A percentile compares a stretch with the other conserved stretches of the same genome.
phyloP scores from a whole-genome alignment of 2,113 vertebrate species.

The Pteropus alecto region DNA sequence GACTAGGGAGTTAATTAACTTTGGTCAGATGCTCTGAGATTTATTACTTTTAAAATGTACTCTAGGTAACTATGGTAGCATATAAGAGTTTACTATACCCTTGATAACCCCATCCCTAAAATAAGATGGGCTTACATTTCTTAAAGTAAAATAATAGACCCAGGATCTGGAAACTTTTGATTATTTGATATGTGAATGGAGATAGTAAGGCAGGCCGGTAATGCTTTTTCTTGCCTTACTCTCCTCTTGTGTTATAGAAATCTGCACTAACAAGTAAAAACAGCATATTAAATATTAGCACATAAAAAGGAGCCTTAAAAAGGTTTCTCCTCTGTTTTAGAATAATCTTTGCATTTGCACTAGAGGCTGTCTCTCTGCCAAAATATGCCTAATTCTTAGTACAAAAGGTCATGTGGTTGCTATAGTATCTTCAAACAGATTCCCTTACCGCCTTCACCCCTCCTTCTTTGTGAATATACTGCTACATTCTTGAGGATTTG shows the following conservation, averaged over 20 bases:
- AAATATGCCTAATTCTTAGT: neutral
- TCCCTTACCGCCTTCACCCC: neutral
- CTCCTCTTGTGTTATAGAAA: neutral
- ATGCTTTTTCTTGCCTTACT: neutral
- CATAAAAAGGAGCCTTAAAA: neutral
- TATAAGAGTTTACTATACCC: neutral
- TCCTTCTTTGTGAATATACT: neutral
- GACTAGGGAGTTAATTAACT: neutral
- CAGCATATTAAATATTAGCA: neutral
- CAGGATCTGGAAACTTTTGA: neutral
- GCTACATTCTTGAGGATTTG: neutral
- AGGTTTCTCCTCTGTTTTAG: neutral
- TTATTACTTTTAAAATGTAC: neutral
- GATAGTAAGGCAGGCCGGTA: neutral
- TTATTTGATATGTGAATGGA: neutral
- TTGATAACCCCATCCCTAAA: neutral
- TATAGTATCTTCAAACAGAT: slow-evolving; percentile 21
- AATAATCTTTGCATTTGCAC: neutral
- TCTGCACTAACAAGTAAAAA: neutral
- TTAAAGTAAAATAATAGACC: neutral
- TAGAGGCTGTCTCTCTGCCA: neutral
- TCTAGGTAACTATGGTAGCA: neutral
- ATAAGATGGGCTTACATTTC: neutral
- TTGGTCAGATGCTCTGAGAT: neutral
- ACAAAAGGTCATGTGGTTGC: neutral